phyloP scores from a whole-genome alignment of 2,113 vertebrate genomes.

The Pomatorhinus ruficollis region DNA sequence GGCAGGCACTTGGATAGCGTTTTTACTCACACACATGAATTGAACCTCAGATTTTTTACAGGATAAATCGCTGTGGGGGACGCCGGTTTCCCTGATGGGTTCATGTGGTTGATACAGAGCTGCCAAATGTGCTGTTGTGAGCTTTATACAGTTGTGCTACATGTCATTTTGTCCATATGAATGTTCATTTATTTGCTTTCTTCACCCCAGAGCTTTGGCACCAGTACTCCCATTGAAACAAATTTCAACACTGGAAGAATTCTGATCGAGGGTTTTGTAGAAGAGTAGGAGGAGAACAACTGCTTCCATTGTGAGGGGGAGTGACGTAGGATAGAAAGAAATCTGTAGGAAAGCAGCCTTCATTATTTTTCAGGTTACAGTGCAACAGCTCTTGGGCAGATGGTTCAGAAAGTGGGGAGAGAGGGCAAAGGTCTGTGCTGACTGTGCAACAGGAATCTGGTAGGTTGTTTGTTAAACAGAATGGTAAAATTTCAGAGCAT shows the following conservation, averaged over 20 bases:
- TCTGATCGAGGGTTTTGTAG: neutral
- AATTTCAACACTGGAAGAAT: neutral
- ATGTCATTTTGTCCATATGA: neutral
- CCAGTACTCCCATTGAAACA: neutral
- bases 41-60: neutral
- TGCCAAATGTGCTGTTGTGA: neutral
- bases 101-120: neutral
- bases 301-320: neutral
- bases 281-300: constrained; percentile 8
- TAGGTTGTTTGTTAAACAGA: neutral
- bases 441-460: neutral
- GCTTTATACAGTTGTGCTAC: neutral
- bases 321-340: neutral
- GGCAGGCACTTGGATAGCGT: neutral
- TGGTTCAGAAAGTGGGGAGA: neutral
- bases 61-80: fast-evolving
- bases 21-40: neutral
- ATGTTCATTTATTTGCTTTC: neutral
- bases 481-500: neutral
- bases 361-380: constrained; percentile 3
- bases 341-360: neutral
- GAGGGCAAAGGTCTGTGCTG: neutral
- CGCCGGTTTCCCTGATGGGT: neutral
- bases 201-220: neutral
- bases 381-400: neutral